These are phyloP conservation scores for Rhabdomys pumilio DNA, from an alignment of 2,797 vertebrate genomes.

Conservation along the genomic window DNA sequence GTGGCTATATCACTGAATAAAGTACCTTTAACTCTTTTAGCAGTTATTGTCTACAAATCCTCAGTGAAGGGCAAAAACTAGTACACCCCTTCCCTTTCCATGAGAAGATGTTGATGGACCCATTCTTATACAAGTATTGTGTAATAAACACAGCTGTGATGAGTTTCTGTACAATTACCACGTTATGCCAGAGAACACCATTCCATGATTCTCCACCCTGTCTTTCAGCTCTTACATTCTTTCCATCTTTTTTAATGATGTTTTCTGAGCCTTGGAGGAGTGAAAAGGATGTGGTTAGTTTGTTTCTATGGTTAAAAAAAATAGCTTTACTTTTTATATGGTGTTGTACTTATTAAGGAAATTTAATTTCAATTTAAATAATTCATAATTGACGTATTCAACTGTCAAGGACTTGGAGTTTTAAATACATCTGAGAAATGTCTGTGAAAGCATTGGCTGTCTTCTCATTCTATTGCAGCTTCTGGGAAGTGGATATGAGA, in stretches of 20 bases:
- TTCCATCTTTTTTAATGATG: neutral
- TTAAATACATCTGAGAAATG: neutral
- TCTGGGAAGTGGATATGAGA: neutral
- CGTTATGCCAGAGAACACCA: neutral
- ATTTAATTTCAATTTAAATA: neutral
- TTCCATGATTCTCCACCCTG: too few relatives aligned
- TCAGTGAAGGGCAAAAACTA: neutral
- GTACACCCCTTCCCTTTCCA: rapidly evolving
- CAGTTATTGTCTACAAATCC: neutral
- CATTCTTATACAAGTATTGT: neutral
- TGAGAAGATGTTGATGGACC: neutral
- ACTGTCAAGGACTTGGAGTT: neutral
- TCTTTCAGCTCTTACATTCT: neutral
- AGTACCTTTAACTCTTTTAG: neutral
- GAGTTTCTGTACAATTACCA: neutral
- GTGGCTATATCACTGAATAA: too few relatives aligned
- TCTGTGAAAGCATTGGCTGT: neutral
- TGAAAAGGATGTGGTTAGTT: neutral
- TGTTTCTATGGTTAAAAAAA: neutral
- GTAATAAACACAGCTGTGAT: neutral
- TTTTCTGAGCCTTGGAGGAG: neutral
- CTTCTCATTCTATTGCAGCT: rapidly evolving
- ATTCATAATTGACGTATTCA: neutral
- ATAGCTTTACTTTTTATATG: neutral
- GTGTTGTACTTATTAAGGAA: neutral